Conservation (phyloP, 2,888 invertebrate species). For the Patella pellucida region DNA sequence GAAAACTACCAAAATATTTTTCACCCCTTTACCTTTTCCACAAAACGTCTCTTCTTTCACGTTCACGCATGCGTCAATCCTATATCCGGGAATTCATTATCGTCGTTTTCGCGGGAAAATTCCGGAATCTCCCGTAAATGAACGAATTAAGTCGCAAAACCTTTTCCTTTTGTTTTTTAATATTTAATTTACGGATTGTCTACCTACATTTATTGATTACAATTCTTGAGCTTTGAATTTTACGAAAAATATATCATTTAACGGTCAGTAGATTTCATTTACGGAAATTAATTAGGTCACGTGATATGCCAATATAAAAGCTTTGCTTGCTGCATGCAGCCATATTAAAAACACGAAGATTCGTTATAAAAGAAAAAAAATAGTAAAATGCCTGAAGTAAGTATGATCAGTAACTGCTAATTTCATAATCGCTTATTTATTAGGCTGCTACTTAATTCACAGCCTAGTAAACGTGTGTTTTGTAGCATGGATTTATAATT, state of each 20-base stretch:
- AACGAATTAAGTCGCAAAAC: background rate
- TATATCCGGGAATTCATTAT: constrained; percentile 41
- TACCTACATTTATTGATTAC: too few species aligned
- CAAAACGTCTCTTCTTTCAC: constrained; percentile 11
- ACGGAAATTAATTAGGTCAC: constrained; percentile 4
- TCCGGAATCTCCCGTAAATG: constrained; percentile 26
- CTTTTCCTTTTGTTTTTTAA: too few species aligned
- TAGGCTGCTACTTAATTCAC: too few species aligned
- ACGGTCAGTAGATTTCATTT: background rate
- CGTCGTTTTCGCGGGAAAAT: constrained; percentile 38
- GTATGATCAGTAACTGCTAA: background rate
- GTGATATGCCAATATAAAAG: constrained; percentile 1
- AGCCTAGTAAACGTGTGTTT: too few species aligned
- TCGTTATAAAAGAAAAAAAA: constrained; percentile 1
- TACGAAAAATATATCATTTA: too few species aligned
- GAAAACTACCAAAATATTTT: background rate
- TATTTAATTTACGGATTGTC: too few species aligned
- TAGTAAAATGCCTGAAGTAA: constrained; percentile 2
- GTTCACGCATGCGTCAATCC: constrained; percentile 36
- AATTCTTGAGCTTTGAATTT: too few species aligned
- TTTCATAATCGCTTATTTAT: too few species aligned
- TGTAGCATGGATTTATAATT: too few species aligned
- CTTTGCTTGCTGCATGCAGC: background rate
- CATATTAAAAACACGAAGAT: background rate
- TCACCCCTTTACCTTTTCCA: too few species aligned